Conservation (phyloP, 2,888 invertebrate genomes). For the Salpingus planirostris region DNA sequence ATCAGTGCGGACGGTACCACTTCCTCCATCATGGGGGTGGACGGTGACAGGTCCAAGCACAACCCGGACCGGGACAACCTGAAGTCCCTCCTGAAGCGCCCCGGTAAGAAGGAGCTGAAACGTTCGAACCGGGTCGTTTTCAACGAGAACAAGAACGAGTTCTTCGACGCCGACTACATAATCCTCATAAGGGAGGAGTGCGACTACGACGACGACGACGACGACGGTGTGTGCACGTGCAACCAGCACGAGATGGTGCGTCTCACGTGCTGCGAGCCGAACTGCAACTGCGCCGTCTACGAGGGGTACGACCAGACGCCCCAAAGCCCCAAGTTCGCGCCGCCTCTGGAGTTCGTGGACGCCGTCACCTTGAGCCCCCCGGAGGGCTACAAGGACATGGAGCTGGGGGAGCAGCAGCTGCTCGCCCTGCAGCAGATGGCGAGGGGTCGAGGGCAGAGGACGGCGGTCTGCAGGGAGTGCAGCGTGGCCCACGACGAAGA, state of each 20-base stretch:
- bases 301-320: slow-evolving; percentile 34
- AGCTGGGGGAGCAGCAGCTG: slow-evolving; percentile 49
- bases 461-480: slow-evolving; percentile 39
- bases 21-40: slow-evolving; percentile 45
- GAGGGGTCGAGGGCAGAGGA: slow-evolving; percentile 26
- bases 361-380: slow-evolving; percentile 83
- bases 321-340: slow-evolving; percentile 54
- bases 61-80: slow-evolving; percentile 56
- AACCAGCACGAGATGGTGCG: slow-evolving; percentile 59
- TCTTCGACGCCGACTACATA: slow-evolving; percentile 88
- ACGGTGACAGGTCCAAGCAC: slow-evolving; percentile 38
- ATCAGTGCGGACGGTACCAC: slow-evolving; percentile 40
- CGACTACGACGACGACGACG: slow-evolving; percentile 75
- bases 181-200: slow-evolving; percentile 84
- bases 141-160: slow-evolving; percentile 82
- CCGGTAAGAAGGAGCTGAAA: slow-evolving; percentile 52
- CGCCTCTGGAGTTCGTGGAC: slow-evolving; percentile 64
- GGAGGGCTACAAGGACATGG: slow-evolving; percentile 84
- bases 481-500: slow-evolving; percentile 36
- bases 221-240: slow-evolving; percentile 62
- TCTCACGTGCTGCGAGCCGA: slow-evolving; percentile 57
- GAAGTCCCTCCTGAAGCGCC: slow-evolving; percentile 68
- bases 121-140: slow-evolving; percentile 75
- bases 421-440: slow-evolving; percentile 51
- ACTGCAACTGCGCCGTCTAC: slow-evolving; percentile 45